Evolutionary conservation across 2,888 invertebrate species (phyloP).

Genomic region (Lithophane ornitopus): DNA sequence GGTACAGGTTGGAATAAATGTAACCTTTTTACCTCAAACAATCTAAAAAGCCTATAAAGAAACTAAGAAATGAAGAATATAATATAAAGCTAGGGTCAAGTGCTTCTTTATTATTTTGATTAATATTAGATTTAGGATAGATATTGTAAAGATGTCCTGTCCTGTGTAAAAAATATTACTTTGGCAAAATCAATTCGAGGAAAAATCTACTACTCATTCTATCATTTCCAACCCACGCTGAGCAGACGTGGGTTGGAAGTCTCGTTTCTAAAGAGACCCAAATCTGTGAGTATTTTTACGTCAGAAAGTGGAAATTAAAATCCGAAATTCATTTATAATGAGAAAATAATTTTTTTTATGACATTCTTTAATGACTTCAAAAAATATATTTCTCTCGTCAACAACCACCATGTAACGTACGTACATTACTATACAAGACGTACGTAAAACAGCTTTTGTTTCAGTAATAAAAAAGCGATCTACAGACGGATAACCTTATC

Average conservation of each 20-base stretch:
- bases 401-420: background rate
- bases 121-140: background rate
- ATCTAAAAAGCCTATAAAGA: background rate
- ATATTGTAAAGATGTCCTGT: background rate
- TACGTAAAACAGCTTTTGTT: slow-evolving; percentile 1
- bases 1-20: slow-evolving; percentile 32
- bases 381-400: background rate
- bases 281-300: background rate
- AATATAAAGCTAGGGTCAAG: background rate
- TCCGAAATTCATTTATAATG: background rate
- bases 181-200: background rate
- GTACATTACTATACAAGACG: background rate
- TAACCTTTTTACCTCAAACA: slow-evolving; percentile 28
- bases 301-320: background rate
- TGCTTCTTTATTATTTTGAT: background rate
- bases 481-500: slow-evolving; percentile 21
- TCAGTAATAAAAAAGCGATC: slow-evolving; percentile 41
- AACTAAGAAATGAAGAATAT: background rate
- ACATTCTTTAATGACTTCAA: too few relatives aligned
- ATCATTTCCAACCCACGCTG: background rate
- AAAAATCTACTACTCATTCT: background rate
- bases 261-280: background rate
- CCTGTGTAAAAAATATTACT: too few relatives aligned
- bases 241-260: background rate
- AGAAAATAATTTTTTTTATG: too few relatives aligned